These are phyloP conservation scores for Thecocarcelia acutangulata DNA, from an alignment of 2,888 invertebrate genomes.

Conservation along the genomic window DNA sequence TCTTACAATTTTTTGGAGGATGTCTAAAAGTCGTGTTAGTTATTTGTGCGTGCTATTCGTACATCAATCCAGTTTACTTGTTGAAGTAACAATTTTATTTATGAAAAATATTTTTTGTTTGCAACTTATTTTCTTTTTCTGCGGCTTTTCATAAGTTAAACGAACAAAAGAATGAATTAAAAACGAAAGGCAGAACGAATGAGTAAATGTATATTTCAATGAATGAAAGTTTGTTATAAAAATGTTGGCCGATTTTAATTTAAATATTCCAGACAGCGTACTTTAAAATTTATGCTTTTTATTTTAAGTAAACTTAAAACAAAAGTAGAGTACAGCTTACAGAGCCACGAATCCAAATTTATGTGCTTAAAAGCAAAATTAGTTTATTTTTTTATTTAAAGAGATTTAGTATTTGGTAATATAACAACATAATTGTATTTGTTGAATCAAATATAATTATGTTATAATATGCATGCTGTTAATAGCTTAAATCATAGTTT, in stretches of 20 bases:
- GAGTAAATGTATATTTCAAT: constrained; percentile 25
- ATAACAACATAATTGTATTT: too few relatives aligned
- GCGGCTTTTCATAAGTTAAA: constrained; percentile 25
- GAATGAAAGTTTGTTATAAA: constrained; percentile 5
- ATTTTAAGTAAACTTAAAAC: not conserved
- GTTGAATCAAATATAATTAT: too few relatives aligned
- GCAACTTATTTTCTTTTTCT: not conserved
- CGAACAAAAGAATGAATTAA: constrained; percentile 21
- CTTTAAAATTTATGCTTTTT: not conserved
- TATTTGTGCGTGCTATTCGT: too few relatives aligned
- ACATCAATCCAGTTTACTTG: not conserved
- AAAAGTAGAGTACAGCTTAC: not conserved
- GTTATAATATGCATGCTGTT: too few relatives aligned
- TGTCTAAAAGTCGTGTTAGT: too few relatives aligned
- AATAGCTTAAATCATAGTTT: too few relatives aligned
- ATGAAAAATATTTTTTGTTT: constrained; percentile 14
- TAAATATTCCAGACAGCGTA: constrained; percentile 2
- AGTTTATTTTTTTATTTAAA: too few relatives aligned
- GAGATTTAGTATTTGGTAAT: too few relatives aligned
- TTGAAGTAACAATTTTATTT: constrained; percentile 11
- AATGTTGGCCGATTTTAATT: not conserved
- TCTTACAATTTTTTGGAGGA: too few relatives aligned
- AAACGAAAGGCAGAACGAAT: constrained; percentile 1
- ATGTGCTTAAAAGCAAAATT: too few relatives aligned
- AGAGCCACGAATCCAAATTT: too few relatives aligned